phyloP scores from a whole-genome alignment of 2,797 vertebrate species.

The Spinibarbus caldwelli region DNA sequence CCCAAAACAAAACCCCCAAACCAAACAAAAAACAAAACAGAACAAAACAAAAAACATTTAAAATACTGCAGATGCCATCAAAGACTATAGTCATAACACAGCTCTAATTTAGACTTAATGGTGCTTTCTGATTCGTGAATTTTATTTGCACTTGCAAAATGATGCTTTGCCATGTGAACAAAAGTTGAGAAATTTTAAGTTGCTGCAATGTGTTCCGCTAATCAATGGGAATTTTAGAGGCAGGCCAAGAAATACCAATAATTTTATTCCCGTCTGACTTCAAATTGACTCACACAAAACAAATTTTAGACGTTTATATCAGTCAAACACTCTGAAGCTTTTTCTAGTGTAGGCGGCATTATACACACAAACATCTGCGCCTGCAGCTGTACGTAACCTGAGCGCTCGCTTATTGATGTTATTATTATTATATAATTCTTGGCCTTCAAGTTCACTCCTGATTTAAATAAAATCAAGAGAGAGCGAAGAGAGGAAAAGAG shows the following conservation, averaged over 20 bases:
- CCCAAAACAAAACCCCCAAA: too few relatives aligned
- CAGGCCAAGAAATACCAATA: neutral
- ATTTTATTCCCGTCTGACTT: neutral
- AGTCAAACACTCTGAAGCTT: neutral
- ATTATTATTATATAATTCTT: constrained; percentile 21
- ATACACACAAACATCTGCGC: neutral
- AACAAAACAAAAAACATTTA: too few relatives aligned
- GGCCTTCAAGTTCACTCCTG: constrained; percentile 26
- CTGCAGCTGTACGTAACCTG: constrained; percentile 11
- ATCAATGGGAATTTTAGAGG: neutral
- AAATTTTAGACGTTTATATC: neutral
- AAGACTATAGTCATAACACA: neutral
- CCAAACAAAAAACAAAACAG: too few relatives aligned
- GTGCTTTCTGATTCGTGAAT: neutral
- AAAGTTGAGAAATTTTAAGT: neutral
- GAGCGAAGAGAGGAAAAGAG: neutral
- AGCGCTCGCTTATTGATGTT: neutral
- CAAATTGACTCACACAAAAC: neutral
- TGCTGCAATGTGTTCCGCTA: neutral
- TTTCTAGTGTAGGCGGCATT: constrained; percentile 1
- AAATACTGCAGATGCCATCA: neutral
- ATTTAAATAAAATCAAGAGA: constrained; percentile 36
- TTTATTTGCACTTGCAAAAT: neutral
- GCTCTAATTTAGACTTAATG: neutral
- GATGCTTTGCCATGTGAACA: neutral